Base-by-base conservation (phyloP, 1,140 invertebrate genomes). In the Drosophila lini region DNA sequence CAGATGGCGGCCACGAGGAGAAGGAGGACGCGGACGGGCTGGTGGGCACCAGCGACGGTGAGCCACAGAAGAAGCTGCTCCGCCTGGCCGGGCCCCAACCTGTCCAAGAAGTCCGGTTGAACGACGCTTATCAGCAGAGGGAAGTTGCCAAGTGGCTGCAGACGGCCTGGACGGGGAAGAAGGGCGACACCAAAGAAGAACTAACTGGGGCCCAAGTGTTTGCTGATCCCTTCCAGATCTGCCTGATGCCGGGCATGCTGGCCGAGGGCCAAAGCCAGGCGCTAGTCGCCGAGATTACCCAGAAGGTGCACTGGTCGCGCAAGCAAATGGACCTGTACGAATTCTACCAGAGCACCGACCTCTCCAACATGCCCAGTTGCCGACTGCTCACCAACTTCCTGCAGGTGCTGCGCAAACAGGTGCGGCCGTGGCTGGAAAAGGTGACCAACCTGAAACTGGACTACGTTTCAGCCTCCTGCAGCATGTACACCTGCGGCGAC, bases 251-350 rank as follows among this genome's bases (percentile, higher is more conserved):
- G 1, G 59, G 78, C 2, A 22, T 91, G 19, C 45, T 91, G 7
- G 58, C 52, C 19, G 31, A 73, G 8, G 75, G 59, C 8, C 71
- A 44, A 0, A 81, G 67, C 36, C 53, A 73, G 15, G 58, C 75
- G 10, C 50, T 92, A 34, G 88, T 92, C 0, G 63, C 89, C 34
- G 91, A 92, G 55, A 92, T 92, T 48, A 81, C 83, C 3, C 61
- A 94, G 19, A 88, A 94, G n/a, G 78, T 95, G n/a, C 93, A 94
- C 34, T 95, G 94, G 94, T 94, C 93, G 31, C 92, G 93, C 34
- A 94, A 95, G 63, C 94, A 94, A 64, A 94, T 95, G 93, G 95
- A 96, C 75, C 88, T 96, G 1, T 96, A 96, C 82, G 95, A 96
- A 89, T 96, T 96, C 86, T 94, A 95, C 65, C 95, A 96, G 86